phyloP scores from a whole-genome alignment of 2,113 vertebrate genomes.

The Tylochromis polylepis region DNA sequence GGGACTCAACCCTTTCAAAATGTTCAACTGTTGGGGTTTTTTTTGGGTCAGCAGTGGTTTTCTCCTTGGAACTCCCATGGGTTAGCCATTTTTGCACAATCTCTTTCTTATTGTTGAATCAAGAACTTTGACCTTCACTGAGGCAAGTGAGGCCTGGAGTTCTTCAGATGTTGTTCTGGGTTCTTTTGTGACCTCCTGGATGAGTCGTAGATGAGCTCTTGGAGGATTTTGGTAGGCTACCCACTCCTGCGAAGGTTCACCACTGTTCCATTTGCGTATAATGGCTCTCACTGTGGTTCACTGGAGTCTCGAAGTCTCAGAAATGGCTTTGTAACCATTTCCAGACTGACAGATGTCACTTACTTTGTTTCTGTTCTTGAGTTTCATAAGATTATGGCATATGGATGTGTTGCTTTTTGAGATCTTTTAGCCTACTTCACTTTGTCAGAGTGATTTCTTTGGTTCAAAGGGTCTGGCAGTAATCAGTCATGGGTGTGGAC shows the following conservation, averaged over 20 bases:
- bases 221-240: neutral
- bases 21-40: neutral
- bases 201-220: neutral
- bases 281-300: neutral
- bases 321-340: neutral
- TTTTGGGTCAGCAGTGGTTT: neutral
- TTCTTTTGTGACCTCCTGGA: neutral
- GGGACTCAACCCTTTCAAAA: neutral
- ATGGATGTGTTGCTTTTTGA: neutral
- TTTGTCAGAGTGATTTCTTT: neutral
- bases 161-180: neutral
- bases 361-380: neutral
- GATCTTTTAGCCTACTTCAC: neutral
- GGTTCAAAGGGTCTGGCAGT: neutral
- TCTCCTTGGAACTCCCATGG: neutral
- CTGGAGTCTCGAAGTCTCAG: neutral
- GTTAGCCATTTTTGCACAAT: no score
- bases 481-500: neutral
- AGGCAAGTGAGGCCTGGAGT: neutral
- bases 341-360: neutral
- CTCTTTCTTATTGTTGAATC: no score
- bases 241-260: neutral
- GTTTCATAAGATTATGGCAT: neutral
- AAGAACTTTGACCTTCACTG: neutral
- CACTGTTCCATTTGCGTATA: neutral